Evolutionary conservation across 1,140 invertebrate genomes (phyloP), one percentile per base, ranked within the genome.

Genomic region (Dendroctonus valens): DNA sequence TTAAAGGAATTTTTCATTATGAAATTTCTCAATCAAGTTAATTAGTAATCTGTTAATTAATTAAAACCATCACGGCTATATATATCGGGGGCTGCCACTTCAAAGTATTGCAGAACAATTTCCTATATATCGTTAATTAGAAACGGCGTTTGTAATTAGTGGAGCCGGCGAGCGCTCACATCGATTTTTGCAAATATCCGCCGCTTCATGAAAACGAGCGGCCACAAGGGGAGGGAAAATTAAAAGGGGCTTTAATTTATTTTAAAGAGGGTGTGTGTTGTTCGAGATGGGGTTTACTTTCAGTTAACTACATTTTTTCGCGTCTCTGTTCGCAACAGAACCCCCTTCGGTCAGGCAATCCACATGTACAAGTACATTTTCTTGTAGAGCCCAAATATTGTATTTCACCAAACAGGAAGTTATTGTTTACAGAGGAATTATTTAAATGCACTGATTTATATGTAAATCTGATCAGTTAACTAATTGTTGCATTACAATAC

Each of bases 101-200:
- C 74, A 77, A 77, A 76, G 74, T 77, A 77, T 77, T 75, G 75
- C 73, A 69, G 75, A 76, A 77, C 75, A 77, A 77, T 77, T 77
- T 77, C 75, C 75, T 76, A 77, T 77, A 76, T 76, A 77, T 77
- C 73, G 74, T 77, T 77, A 77, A 77, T 77, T 77, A 77, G 75
- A 74, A 65, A 73, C 73, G 67, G 67, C 74, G 70, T 72, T 73
- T 73, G 74, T 77, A 77, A 77, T 76, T 76, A 77, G 74, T 73
- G 72, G 71, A 73, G 71, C 57, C 69, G 70, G 68, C 70, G 61
- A 63, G 70, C 61, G 66, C 67, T 62, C 63, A 64, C 69, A 75
- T 75, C 74, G 74, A 75, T 75, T 75, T 74, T 72, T 74, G 72
- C 68, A 74, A 75, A 74, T 74, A 75, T 73, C 67, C 64, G 59